These are phyloP conservation scores for Mythimna impura DNA, from an alignment of 2,888 invertebrate genomes.

Conservation along the genomic window DNA sequence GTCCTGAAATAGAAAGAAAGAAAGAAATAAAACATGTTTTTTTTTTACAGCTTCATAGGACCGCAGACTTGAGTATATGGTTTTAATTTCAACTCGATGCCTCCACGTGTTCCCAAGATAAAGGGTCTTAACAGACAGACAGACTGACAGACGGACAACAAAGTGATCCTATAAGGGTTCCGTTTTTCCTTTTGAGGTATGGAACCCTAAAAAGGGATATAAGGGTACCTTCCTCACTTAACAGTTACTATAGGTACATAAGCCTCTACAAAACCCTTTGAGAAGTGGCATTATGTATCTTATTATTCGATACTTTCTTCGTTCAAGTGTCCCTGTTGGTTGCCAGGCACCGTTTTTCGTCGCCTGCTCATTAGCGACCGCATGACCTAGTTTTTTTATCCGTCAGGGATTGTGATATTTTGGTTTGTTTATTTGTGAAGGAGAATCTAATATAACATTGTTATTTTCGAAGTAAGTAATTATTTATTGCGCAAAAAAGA, in stretches of 20 bases:
- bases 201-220: neutral
- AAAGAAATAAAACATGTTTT: too few species aligned
- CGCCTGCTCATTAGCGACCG: constrained; percentile 36
- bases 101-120: too few species aligned
- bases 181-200: too few species aligned
- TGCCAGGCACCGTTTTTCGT: constrained; percentile 33
- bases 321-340: constrained; percentile 22
- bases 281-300: constrained; percentile 4
- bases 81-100: too few species aligned
- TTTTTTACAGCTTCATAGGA: too few species aligned
- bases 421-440: neutral
- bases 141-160: too few species aligned
- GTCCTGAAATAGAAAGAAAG: too few species aligned
- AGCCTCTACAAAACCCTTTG: constrained; percentile 14
- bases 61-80: too few species aligned
- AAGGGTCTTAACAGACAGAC: too few species aligned
- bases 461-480: neutral
- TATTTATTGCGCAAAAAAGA: too few species aligned
- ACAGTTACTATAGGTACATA: neutral
- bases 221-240: neutral
- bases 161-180: too few species aligned
- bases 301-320: constrained; percentile 24
- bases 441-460: neutral
- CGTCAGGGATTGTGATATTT: constrained; percentile 37
- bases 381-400: constrained; percentile 42